Evolutionary conservation across 2,888 invertebrate genomes (phyloP), one percentile per base, ranked within the genome.

Genomic region (Chrysina gloriosa): DNA sequence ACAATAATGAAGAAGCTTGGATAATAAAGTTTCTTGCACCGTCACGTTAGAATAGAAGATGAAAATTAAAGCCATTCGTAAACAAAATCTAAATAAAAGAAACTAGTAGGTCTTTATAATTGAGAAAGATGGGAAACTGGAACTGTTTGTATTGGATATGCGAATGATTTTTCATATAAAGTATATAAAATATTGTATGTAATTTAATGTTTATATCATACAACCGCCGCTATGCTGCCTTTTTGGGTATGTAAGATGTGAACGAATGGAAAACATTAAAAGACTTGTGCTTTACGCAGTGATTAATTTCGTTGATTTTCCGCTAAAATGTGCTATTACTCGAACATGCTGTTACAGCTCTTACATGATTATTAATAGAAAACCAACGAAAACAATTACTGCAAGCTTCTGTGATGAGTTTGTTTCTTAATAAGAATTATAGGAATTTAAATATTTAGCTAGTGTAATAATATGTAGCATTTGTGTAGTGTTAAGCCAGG

Each of bases 331-430:
- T 25, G 52, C 2, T 19, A 21, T 2, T 45, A 45, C 19, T 9
- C 7, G 21, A 16, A 9, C 19, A 1, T 19, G 3, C 21, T 45
- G 45, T 45, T 45, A 9, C 19, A 42, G 21, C 19, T 3, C 21
- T 36, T 11, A 11, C 4, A 23, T 36, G 11, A 23, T 58, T 39
- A 31, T 65, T 67, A 63, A 65, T 56, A 52, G 52, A 56, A 69
- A 61, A 69, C 54, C 56, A 54, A 71, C 52, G 29, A 71, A 68
- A 65, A 63, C 63, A 67, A 65, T 69, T 58, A 67, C 71, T 76
- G 78, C 79, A 79, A 76, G 83, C 83, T 83, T 83, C 82, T 83
- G 82, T 83, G 82, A 83, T 82, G 81, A 78, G 78, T 82, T 81
- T 75, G 76, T 79, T 78, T 77, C 72, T 78, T 74, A 72, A 65